These are phyloP conservation scores for Ganaspis sp. DNA, from an alignment of 1,140 invertebrate species.

Conservation along the genomic window DNA sequence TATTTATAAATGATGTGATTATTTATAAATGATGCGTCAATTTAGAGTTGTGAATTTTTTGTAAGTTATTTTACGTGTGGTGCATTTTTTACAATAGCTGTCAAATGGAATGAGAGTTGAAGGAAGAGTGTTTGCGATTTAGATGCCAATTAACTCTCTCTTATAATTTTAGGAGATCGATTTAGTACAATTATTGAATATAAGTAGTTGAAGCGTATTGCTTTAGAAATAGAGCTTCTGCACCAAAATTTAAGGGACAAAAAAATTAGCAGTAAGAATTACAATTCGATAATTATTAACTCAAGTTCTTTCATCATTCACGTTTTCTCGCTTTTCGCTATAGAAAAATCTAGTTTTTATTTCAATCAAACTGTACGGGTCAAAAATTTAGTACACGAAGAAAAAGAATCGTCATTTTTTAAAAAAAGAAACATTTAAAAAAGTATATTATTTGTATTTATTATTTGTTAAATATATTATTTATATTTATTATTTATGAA, in stretches of 20 bases:
- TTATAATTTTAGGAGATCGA: conserved; percentile 15
- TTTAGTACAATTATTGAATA: conserved; percentile 22
- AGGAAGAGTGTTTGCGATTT: background rate
- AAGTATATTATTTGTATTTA: too few species aligned
- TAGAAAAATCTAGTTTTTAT: background rate
- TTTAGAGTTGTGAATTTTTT: background rate
- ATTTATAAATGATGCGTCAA: background rate
- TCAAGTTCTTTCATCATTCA: background rate
- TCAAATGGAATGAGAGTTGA: background rate
- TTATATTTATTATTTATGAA: too few species aligned
- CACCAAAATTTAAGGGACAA: background rate
- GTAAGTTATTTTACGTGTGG: background rate
- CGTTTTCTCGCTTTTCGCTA: background rate
- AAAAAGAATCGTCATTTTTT: background rate
- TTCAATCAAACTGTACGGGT: background rate
- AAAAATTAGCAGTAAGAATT: background rate
- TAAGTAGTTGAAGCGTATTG: conserved; percentile 32
- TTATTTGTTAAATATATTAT: too few species aligned
- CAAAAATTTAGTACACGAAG: background rate
- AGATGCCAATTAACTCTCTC: conserved; percentile 39
- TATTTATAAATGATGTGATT: conserved; percentile 15
- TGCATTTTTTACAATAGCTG: conserved; percentile 19
- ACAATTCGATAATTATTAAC: background rate
- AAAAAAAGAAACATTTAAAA: background rate
- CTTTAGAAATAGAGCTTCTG: conserved; percentile 36